Percentiles rank a stretch among this genome's conserved stretches.
Evolutionary conservation across 2,113 vertebrate genomes (phyloP).

Genomic region (Eulemur macaco): DNA sequence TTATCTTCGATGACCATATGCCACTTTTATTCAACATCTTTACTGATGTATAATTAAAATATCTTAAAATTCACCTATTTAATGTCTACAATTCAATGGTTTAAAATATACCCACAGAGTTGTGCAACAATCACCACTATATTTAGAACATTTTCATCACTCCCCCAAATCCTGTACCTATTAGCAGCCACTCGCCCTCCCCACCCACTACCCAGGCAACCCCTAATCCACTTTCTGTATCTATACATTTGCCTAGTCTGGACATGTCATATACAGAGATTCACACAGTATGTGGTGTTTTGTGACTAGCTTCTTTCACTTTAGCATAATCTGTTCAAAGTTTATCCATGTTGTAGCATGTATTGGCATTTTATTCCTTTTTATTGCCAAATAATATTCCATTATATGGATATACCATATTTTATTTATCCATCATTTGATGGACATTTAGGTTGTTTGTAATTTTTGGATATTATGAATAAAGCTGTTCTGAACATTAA

Average conservation of each 20-base stretch:
- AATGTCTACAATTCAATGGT: not conserved
- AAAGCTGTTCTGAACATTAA: not conserved
- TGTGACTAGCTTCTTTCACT: not conserved
- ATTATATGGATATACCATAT: too few species aligned
- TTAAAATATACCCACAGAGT: not conserved
- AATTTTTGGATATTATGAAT: not conserved
- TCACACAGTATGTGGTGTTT: not conserved
- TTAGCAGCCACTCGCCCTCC: not conserved
- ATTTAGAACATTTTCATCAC: not conserved
- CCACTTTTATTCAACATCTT: not conserved
- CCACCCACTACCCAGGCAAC: not conserved
- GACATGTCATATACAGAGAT: not conserved
- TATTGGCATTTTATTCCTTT: not conserved
- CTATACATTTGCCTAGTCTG: not conserved
- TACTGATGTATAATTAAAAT: not conserved
- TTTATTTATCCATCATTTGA: not conserved
- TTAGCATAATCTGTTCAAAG: not conserved
- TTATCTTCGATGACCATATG: not conserved
- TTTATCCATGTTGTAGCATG: not conserved
- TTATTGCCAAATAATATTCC: not conserved
- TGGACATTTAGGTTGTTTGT: not conserved
- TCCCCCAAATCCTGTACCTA: too few species aligned
- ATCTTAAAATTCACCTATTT: not conserved
- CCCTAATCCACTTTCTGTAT: not conserved
- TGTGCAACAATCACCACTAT: not conserved